phyloP scores from a whole-genome alignment of 1,140 invertebrate genomes.

The Forficula auricularia region DNA sequence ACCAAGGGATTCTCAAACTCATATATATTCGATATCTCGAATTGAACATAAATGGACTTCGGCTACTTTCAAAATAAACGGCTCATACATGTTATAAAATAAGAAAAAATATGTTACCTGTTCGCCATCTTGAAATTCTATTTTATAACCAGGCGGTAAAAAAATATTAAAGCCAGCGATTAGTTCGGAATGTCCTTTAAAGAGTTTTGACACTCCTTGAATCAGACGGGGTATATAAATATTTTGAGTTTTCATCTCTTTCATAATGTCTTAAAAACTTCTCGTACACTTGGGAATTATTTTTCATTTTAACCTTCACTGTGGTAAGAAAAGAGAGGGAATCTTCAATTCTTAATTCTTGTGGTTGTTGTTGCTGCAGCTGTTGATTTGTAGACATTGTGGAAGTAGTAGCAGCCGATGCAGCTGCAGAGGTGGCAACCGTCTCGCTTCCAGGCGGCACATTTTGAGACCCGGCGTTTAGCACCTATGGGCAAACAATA shows the following conservation, averaged over 20 bases:
- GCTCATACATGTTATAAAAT: too few relatives aligned
- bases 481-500: too few relatives aligned
- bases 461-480: too few relatives aligned
- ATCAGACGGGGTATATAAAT: slow-evolving; percentile 99
- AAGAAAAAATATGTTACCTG: too few relatives aligned
- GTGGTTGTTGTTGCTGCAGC: slow-evolving; percentile 36
- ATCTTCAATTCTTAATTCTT: slow-evolving; percentile 86
- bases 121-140: slow-evolving; percentile 86
- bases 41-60: too few relatives aligned
- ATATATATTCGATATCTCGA: too few relatives aligned
- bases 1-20: too few relatives aligned
- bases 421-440: too few relatives aligned
- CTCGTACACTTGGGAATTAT: slow-evolving; percentile 97
- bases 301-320: slow-evolving; percentile 94
- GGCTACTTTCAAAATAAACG: too few relatives aligned
- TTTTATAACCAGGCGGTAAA: slow-evolving; percentile 95
- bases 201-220: slow-evolving; percentile 84
- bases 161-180: slow-evolving; percentile 99
- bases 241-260: slow-evolving; percentile 97
- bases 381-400: slow-evolving; percentile 22
- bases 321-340: slow-evolving; percentile 95
- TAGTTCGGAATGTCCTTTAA: slow-evolving; percentile 91
- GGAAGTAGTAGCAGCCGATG: slow-evolving; percentile 13
- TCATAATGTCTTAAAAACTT: slow-evolving; percentile 99
- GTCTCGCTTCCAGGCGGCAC: too few relatives aligned